Base-by-base conservation (phyloP, 2,797 vertebrate genomes). In the Catamblyrhynchus diadema region DNA sequence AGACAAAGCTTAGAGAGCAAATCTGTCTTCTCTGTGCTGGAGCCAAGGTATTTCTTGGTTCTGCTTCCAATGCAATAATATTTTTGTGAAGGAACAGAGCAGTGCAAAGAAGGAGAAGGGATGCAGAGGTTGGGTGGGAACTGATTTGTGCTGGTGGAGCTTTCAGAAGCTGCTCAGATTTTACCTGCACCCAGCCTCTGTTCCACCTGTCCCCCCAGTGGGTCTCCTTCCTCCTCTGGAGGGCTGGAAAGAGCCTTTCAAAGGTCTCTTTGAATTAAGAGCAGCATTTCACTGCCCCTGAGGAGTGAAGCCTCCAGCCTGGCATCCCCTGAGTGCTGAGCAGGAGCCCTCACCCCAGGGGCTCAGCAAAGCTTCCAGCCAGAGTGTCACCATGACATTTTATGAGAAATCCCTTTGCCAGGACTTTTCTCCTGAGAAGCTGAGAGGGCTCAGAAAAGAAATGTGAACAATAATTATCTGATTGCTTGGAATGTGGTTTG, bases 331-430 rank as follows among this genome's bases (percentile, higher is more conserved):
- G 51, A 5, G 44, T 39, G 47, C 56, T 54, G 5, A 57, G 50
- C 39, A 14, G 1, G 11, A 77, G 60, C 12, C 48, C 65, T 14
- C 9, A 7, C 2, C 67, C 28, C 3, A 5, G 45, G 24, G 8
- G 2, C 8, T 1, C 25, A n/a, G 37, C 37, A 51, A 8, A 41
- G 80, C 32, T 1, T 18, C 2, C 4, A 53, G 35, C 19, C 22
- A 9, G 39, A 41, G 41, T 16, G 41, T 41, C 28, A 53, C 50
- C 28, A 13, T 13, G 11, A 2, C 8, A 32, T 32, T 20, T 13
- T 13, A 32, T 53, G 50, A n/a, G 8, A 53, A 53, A 53, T 53
- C 12, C 30, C 30, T 53, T 21, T 14, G 12, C 51, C 51, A 30
- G 51, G 30, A 21, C 20, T 53, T 53, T 13, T 53, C 51, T 53